Percentiles rank a stretch among this genome's conserved stretches.
phyloP scores from a whole-genome alignment of 2,113 vertebrate genomes.

The Desmodus rotundus region DNA sequence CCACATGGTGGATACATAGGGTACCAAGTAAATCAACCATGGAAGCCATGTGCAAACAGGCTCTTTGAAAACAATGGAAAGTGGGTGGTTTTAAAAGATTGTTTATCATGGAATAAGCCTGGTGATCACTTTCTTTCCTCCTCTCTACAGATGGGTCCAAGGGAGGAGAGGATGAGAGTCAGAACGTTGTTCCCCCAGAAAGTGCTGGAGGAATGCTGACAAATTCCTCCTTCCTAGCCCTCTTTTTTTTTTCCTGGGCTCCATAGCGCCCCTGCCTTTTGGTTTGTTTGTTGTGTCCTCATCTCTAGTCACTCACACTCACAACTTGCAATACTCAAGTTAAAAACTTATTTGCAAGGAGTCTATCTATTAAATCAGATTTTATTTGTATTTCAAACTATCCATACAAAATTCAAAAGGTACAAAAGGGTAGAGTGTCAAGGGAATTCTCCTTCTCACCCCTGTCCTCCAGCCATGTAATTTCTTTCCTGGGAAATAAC shows the following conservation, averaged over 20 bases:
- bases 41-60: not conserved
- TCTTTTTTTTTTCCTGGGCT: not conserved
- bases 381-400: not conserved
- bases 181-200: not conserved
- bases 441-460: not conserved
- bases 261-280: not conserved
- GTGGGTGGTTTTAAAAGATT: not conserved
- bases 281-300: not conserved
- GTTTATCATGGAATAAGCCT: not conserved
- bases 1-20: too few species aligned
- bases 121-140: not conserved
- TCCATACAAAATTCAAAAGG: not conserved
- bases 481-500: not conserved
- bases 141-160: not conserved
- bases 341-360: not conserved
- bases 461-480: too few species aligned
- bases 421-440: not conserved
- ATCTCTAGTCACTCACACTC: not conserved
- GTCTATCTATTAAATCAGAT: not conserved
- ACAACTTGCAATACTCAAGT: not conserved
- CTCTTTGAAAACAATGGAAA: not conserved
- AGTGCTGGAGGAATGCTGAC: not conserved
- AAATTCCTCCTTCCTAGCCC: not conserved
- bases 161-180: not conserved
- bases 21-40: not conserved